Base-by-base conservation (phyloP, 2,888 invertebrate species). In the Diplolepis rosae region DNA sequence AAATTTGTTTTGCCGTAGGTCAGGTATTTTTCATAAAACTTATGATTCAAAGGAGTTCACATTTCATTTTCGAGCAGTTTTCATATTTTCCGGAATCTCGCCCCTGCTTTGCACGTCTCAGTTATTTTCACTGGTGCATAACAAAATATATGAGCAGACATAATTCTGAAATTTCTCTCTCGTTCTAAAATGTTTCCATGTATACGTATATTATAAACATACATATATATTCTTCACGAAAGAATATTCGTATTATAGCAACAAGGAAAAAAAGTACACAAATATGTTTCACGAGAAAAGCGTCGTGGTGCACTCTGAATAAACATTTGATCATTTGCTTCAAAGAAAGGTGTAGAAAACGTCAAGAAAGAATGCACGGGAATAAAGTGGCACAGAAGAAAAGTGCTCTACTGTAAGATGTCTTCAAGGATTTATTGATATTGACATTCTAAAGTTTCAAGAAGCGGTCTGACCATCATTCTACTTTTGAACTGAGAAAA, bases 21-120 rank as follows among this genome's bases (percentile, higher is more conserved):
- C n/a, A 61, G 5, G 35, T 61, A 35, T 39, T 32, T 61, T 22
- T 32, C 22, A 13, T 32, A 39, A 61, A 27, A 0, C 39, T 27
- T 39, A 61, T 61, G 61, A 39, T 39, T 39, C 39, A 24, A n/a
- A n/a, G 6, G 24, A 61, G 39, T 39, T 61, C 39, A 39, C 61
- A 39, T 61, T 61, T 61, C 61, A 39, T 61, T 61, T 61, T 61
- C 39, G 35, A 61, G 61, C 39, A 39, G 61, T 61, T 61, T 39
- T 22, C 61, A 39, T 39, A 61, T 61, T 61, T 61, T 61, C 39
- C 61, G 24, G 39, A 39, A 24, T 61, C 39, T n/a, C 61, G 39
- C 35, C 22, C 24, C 24, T 24, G 56, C n/a, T 56, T 56, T 32
- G 35, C 56, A 56, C 56, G 32, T 39, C 56, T 56, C 61, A 39